Base-by-base conservation (phyloP, 2,113 vertebrate genomes). In the Pelmatolapia mariae region DNA sequence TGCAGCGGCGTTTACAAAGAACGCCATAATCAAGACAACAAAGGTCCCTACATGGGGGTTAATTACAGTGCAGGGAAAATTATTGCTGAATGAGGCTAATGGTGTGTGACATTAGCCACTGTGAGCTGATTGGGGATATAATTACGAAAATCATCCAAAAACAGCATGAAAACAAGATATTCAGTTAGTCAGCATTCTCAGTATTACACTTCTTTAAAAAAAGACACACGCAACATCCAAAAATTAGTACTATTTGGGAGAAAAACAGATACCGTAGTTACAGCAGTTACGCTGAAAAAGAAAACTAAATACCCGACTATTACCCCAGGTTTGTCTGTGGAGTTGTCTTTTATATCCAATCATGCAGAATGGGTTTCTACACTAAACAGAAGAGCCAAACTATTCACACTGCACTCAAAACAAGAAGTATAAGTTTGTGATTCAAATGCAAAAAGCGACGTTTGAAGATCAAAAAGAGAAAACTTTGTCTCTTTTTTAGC, bases 71-170 rank as follows among this genome's bases (percentile, higher is more conserved):
- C 80, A 33, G 56, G 33, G 86, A 43, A 83, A 84, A 89, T 89
- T 50, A 87, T 40, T 47, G 47, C 71, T 92, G 90, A 90, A 82
- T 85, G 89, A 84, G 80, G 73, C 80, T 95, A 94, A 96, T 94
- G 87, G 88, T 19, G 83, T 86, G 90, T 91, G 89, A 88, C 89
- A 91, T 89, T 89, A 92, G 85, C 80, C 86, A 80, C 85, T 73
- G 86, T 66, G 85, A 87, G 86, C 82, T 93, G 93, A 94, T 92
- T 91, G 91, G 80, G 81, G 43, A 90, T 90, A 81, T 94, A 93
- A 95, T 95, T 90, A 92, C 52, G 89, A 89, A 85, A 94, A 91
- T 93, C 81, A 92, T 68, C 76, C 57, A 26, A 71, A 66, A 90
- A 90, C 54, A 40, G 68, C 53, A 76, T n/a, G 22, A 91, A 88